These are phyloP conservation scores for Sericinus montela DNA, from an alignment of 2,888 invertebrate species.

Conservation along the genomic window DNA sequence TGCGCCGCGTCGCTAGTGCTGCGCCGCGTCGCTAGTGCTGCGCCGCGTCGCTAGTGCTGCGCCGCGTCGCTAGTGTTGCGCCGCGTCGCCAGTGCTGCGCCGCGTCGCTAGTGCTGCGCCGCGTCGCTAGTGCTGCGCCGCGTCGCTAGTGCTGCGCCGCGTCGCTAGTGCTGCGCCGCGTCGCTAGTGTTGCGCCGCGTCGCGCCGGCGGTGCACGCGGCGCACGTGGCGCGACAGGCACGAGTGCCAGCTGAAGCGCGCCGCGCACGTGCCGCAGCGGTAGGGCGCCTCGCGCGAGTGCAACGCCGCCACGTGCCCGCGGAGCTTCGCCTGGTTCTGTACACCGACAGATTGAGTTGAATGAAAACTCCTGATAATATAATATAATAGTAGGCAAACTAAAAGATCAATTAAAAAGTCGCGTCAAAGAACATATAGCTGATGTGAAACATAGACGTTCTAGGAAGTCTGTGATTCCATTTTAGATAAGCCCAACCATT, in stretches of 20 bases:
- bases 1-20: not conserved
- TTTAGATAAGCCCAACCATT: too few relatives aligned
- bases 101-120: constrained; percentile 51
- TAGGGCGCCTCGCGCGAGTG: constrained; percentile 50
- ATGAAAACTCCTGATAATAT: too few relatives aligned
- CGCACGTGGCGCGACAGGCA: constrained; percentile 56
- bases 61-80: too few relatives aligned
- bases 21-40: constrained; percentile 26
- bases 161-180: constrained; percentile 16
- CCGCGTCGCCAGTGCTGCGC: constrained; percentile 36
- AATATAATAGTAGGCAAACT: too few relatives aligned
- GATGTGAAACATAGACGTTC: too few relatives aligned
- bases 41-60: too few relatives aligned
- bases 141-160: constrained; percentile 49
- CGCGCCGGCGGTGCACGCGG: constrained; percentile 33
- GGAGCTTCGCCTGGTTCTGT: constrained; percentile 59
- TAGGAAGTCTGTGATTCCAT: too few relatives aligned
- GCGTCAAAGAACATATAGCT: too few relatives aligned
- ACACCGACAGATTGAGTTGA: too few relatives aligned
- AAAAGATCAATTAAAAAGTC: too few relatives aligned
- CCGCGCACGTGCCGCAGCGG: constrained; percentile 45
- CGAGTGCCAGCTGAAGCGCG: constrained; percentile 61
- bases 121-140: constrained; percentile 59
- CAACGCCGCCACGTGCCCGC: constrained; percentile 47
- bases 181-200: not conserved